phyloP scores from a whole-genome alignment of 2,113 vertebrate genomes.

The Tenrec ecaudatus region DNA sequence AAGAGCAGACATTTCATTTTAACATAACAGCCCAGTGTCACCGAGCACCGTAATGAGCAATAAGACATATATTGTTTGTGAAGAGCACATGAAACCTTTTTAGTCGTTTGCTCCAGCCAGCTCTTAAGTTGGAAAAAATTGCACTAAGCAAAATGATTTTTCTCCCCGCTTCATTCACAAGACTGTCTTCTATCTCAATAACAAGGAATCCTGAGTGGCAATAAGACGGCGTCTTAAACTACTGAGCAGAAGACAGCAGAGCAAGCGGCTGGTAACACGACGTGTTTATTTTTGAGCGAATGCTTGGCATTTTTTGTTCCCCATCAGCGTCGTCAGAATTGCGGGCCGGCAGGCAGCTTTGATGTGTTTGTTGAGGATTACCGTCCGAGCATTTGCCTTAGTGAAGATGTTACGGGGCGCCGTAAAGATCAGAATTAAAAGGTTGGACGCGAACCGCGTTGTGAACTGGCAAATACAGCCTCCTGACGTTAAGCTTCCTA shows the following conservation, averaged over 20 bases:
- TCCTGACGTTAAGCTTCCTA: slow-evolving; percentile 1
- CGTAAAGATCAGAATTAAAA: slow-evolving; percentile 71
- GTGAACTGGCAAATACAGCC: slow-evolving; percentile 1
- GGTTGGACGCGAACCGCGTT: slow-evolving; percentile 59
- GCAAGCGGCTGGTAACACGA: slow-evolving; percentile 27
- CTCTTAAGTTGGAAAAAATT: slow-evolving; percentile 22
- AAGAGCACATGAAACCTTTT: slow-evolving; percentile 16
- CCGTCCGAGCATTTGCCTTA: slow-evolving; percentile 53
- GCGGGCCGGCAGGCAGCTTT: slow-evolving; percentile 1
- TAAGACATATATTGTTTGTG: slow-evolving; percentile 41
- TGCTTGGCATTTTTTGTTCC: slow-evolving; percentile 69
- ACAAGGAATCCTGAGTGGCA: background rate
- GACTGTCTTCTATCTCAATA: slow-evolving; percentile 25
- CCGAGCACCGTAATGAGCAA: background rate
- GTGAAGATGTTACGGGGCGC: slow-evolving; percentile 19
- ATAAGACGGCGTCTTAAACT: slow-evolving; percentile 23
- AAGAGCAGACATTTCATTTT: slow-evolving; percentile 21
- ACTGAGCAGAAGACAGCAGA: slow-evolving; percentile 12
- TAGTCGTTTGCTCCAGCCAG: background rate
- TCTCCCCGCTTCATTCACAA: no score
- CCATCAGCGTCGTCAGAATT: slow-evolving; percentile 60
- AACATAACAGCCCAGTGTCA: background rate
- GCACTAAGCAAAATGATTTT: background rate
- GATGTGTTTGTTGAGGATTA: slow-evolving; percentile 56
- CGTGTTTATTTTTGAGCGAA: slow-evolving; percentile 67